Evolutionary conservation across 2,888 invertebrate genomes (phyloP).

Genomic region (Andrena fulva): DNA sequence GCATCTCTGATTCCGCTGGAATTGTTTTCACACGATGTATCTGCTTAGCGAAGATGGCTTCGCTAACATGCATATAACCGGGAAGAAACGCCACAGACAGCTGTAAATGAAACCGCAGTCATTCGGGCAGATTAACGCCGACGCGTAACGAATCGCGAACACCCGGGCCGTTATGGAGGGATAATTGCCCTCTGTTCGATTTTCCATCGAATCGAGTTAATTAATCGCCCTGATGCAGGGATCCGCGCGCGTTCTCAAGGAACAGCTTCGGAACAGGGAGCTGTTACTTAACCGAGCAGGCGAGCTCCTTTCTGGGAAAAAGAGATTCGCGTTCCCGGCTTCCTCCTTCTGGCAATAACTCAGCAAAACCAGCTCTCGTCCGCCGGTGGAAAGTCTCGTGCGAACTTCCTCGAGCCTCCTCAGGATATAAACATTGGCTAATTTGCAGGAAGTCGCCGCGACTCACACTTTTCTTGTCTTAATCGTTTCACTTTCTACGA

Average conservation of each 20-base stretch:
- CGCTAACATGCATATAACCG: not conserved
- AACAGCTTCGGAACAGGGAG: conserved; percentile 35
- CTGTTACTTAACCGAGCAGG: conserved; percentile 56
- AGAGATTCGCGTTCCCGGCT: conserved; percentile 38
- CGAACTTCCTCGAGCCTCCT: conserved; percentile 53
- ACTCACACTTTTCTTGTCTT: conserved; percentile 29
- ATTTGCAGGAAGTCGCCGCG: conserved; percentile 52
- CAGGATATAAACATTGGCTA: conserved; percentile 52
- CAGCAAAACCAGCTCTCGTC: conserved; percentile 42
- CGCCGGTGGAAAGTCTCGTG: conserved; percentile 57
- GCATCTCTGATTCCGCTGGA: too few relatives aligned
- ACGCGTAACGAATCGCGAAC: not conserved
- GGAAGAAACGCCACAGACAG: not conserved
- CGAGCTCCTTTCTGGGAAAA: conserved; percentile 46
- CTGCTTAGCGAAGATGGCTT: too few relatives aligned
- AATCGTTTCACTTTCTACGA: conserved; percentile 51
- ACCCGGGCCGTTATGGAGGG: not conserved
- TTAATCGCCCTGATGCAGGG: not conserved
- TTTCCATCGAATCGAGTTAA: conserved; percentile 5
- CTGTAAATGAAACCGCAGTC: not conserved
- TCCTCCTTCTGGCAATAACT: conserved; percentile 59
- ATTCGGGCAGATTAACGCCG: not conserved
- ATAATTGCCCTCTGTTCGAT: not conserved
- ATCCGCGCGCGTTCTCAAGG: conserved; percentile 37
- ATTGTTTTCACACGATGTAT: too few relatives aligned